Evolutionary conservation across 2,888 invertebrate species (phyloP), one percentile per base, ranked within the genome.

Genomic region (Epsilonema sp.): DNA sequence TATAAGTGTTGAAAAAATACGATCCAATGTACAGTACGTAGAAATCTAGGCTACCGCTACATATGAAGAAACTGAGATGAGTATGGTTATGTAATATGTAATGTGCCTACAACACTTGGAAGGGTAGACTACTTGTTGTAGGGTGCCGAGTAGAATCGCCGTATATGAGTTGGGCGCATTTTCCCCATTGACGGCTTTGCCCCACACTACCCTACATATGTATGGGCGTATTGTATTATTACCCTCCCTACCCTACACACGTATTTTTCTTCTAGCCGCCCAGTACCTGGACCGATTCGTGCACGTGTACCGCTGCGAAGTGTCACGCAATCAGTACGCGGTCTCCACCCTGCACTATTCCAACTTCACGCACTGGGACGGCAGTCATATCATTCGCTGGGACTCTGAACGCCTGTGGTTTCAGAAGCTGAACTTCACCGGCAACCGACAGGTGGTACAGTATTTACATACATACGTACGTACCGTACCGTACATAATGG

Each of bases 321-420:
- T 64, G 22, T 52, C 52, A 13, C 51, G 57, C 48, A 90, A 90
- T 56, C 74, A 75, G 2, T 76, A 78, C 58, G 89, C 86, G 1
- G 70, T 89, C 3, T 77, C 80, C 52, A 79, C 80, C 0, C 76
- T 78, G 1, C 89, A 84, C 60, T 90, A 89, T 62, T 58, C 56
- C 26, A 64, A 63, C 42, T 53, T 60, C 2, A 58, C 60, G 1
- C 58, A 56, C 31, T 20, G 48, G 22, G 57, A 59, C 45, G 60
- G 61, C 8, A 52, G 57, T 2, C 52, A 61, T 5, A 50, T 61
- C 2, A 60, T 59, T 45, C 52, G 63, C 26, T 58, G 57, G 55
- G 53, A 42, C 22, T 16, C 16, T 16, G 21, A 45, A 22, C 16
- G 16, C 23, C n/a, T 45, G 25, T 41, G 19, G 20, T 48, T 48